These are phyloP conservation scores for Cheilosia vulpina DNA, from an alignment of 2,888 invertebrate species.

Conservation along the genomic window DNA sequence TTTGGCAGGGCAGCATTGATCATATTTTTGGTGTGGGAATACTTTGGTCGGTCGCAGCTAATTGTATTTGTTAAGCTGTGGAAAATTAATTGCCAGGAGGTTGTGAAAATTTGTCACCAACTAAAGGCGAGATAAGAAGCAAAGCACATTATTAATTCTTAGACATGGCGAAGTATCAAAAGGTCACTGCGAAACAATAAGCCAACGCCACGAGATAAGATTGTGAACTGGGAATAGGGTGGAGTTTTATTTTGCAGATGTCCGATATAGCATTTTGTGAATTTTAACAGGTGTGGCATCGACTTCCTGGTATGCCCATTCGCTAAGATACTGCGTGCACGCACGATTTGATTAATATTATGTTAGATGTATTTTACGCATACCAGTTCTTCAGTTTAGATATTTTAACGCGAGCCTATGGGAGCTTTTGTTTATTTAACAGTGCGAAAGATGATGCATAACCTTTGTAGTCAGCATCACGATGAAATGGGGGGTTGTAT, in stretches of 20 bases:
- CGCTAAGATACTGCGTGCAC: no score
- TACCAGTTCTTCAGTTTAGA: no score
- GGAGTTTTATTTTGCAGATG: neutral
- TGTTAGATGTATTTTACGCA: no score
- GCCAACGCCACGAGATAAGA: slow-evolving; percentile 34
- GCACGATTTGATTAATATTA: no score
- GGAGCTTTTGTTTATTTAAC: no score
- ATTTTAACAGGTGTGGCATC: neutral
- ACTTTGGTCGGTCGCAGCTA: slow-evolving; percentile 44
- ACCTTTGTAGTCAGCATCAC: no score
- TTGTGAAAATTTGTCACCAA: slow-evolving; percentile 50
- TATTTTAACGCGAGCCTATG: no score
- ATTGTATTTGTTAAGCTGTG: slow-evolving; percentile 57
- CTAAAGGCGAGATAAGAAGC: slow-evolving; percentile 43
- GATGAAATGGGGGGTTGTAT: no score
- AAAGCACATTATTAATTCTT: slow-evolving; percentile 51
- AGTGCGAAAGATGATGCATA: no score
- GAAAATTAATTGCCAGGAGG: slow-evolving; percentile 51
- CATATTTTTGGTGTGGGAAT: slow-evolving; percentile 61
- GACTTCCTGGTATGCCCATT: no score
- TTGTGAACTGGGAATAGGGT: neutral
- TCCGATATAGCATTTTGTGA: neutral
- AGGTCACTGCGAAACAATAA: slow-evolving; percentile 43
- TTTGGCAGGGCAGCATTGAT: slow-evolving; percentile 65
- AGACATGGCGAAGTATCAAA: slow-evolving; percentile 43